Evolutionary conservation across 2,888 invertebrate species (phyloP).

Genomic region (Poecilus cupreus): DNA sequence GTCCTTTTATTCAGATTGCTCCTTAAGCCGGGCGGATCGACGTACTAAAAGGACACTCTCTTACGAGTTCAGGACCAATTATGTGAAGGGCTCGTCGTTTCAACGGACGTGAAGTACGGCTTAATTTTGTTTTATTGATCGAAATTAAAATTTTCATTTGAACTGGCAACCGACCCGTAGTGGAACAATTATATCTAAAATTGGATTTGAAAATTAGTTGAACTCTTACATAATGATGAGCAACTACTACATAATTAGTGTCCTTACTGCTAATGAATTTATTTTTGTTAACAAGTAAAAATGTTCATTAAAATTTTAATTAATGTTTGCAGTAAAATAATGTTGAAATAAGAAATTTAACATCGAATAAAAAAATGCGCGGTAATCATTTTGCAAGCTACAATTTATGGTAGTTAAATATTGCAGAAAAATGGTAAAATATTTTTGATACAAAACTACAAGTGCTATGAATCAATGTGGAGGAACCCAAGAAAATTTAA

Average conservation of each 20-base stretch:
- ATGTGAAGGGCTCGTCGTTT: slow-evolving; percentile 30
- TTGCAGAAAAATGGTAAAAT: not conserved
- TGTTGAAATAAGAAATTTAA: not conserved
- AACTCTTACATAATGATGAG: not conserved
- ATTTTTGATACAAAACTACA: not conserved
- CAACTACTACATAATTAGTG: not conserved
- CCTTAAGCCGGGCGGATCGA: slow-evolving; percentile 24
- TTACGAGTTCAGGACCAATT: slow-evolving; percentile 50
- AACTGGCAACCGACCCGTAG: not conserved
- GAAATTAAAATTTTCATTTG: slow-evolving; percentile 30
- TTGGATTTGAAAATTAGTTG: not conserved
- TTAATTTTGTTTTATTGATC: slow-evolving; percentile 49
- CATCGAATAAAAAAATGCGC: not conserved
- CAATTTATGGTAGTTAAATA: too few relatives aligned
- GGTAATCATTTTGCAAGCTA: too few relatives aligned
- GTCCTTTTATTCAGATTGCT: slow-evolving; percentile 39
- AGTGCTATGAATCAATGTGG: slow-evolving; percentile 1
- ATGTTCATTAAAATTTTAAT: slow-evolving; percentile 13
- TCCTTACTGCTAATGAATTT: not conserved
- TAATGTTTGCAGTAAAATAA: not conserved
- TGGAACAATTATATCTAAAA: not conserved
- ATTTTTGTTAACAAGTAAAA: not conserved
- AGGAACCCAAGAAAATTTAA: slow-evolving; percentile 10
- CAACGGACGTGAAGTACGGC: slow-evolving; percentile 27
- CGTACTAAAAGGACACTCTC: slow-evolving; percentile 47